Evolutionary conservation across 2,113 vertebrate genomes (phyloP).

Genomic region (Eretmochelys imbricata): DNA sequence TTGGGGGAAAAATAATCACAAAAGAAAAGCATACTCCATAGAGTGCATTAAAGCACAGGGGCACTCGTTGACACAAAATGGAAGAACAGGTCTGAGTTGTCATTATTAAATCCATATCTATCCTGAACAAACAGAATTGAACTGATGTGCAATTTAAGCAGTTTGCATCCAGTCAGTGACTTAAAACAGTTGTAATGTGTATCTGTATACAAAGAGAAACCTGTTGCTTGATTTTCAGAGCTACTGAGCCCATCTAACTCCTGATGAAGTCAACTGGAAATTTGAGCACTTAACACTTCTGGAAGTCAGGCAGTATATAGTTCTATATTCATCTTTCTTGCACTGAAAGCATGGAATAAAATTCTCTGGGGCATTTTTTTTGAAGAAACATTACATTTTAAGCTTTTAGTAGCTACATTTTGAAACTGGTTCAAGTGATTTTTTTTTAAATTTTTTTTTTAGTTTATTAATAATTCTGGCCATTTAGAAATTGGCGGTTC

Average conservation of each 20-base stretch:
- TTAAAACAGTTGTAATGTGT: neutral
- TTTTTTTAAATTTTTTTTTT: fast-evolving
- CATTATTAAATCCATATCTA: neutral
- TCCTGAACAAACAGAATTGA: neutral
- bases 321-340: neutral
- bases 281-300: neutral
- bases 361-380: neutral
- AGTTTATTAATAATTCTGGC: neutral
- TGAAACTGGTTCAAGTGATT: fast-evolving
- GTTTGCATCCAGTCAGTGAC: neutral
- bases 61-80: neutral
- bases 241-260: neutral
- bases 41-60: neutral
- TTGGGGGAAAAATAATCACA: neutral
- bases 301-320: neutral
- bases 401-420: neutral
- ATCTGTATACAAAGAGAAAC: neutral
- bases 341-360: neutral
- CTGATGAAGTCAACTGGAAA: neutral
- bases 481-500: neutral
- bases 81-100: neutral
- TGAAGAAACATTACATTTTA: neutral
- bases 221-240: neutral
- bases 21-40: neutral
- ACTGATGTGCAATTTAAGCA: neutral